These are phyloP conservation scores for Torymus texanus DNA, from an alignment of 2,888 invertebrate genomes.

Conservation along the genomic window DNA sequence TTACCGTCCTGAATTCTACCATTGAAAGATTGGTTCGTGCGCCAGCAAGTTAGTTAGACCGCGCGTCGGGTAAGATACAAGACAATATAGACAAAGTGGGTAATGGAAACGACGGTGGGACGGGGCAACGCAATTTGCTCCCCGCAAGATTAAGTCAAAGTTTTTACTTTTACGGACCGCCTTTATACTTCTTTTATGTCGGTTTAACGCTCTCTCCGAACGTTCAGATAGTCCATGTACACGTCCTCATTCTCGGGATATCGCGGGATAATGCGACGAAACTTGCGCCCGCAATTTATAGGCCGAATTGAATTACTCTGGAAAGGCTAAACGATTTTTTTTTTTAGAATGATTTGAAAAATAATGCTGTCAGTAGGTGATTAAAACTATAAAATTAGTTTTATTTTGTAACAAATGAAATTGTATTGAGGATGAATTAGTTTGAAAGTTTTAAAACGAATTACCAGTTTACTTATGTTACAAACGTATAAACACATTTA, in stretches of 20 bases:
- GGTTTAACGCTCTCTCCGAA: conserved; percentile 56
- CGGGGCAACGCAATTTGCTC: conserved; percentile 66
- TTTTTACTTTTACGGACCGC: conserved; percentile 65
- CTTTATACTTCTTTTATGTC: conserved; percentile 66
- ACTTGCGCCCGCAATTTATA: neutral
- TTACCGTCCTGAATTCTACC: neutral
- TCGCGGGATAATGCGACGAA: conserved; percentile 17
- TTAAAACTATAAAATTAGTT: too few relatives aligned
- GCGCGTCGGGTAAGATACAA: neutral
- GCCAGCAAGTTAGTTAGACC: conserved; percentile 8
- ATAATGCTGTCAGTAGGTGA: too few relatives aligned
- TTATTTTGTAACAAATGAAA: too few relatives aligned
- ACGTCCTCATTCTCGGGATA: conserved; percentile 16
- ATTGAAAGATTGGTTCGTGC: conserved; percentile 27
- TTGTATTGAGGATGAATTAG: too few relatives aligned
- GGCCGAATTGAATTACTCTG: too few relatives aligned
- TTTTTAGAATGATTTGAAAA: too few relatives aligned
- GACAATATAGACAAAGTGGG: conserved; percentile 37
- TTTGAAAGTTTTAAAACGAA: too few relatives aligned
- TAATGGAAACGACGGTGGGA: conserved; percentile 65
- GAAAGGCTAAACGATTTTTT: too few relatives aligned
- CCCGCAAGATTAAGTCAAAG: conserved; percentile 66
- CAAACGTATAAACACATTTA: too few relatives aligned
- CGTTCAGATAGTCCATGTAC: conserved; percentile 39
- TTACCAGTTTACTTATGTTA: too few relatives aligned